Percentiles rank a stretch among this genome's conserved stretches.
Conservation (phyloP, 92 coral and sea anemone genomes). For the Scolanthus callimorphus region DNA sequence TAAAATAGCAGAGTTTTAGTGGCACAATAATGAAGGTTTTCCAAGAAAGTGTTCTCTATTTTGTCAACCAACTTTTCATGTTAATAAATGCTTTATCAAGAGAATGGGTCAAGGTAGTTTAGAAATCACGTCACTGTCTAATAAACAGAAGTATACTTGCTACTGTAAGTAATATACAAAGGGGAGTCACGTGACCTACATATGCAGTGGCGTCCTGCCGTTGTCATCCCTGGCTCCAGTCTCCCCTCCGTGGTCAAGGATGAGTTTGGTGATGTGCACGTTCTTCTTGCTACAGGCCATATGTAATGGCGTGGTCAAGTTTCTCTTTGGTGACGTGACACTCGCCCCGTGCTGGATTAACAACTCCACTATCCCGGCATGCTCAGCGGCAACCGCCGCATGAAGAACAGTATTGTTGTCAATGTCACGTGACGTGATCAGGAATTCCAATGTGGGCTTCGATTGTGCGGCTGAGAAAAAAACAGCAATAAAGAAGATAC, state of each 20-base stretch:
- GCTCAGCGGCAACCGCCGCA: conserved; percentile 36
- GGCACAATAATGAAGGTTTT: no score
- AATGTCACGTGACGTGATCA: conserved; percentile 17
- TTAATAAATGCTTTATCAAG: no score
- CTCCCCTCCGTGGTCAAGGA: conserved; percentile 38
- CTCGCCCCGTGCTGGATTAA: conserved; percentile 32
- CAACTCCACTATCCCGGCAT: conserved; percentile 29
- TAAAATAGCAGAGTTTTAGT: background rate
- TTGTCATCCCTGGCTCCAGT: conserved; percentile 33
- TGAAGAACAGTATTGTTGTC: conserved; percentile 55
- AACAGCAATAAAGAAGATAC: background rate
- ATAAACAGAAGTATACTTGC: no score
- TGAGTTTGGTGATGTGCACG: conserved; percentile 36
- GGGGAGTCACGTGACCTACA: conserved; percentile 13
- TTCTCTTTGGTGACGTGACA: conserved; percentile 24
- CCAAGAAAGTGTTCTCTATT: no score
- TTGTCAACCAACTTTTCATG: no score
- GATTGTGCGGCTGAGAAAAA: background rate
- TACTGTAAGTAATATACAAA: background rate
- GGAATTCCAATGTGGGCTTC: conserved; percentile 7
- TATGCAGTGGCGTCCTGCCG: conserved; percentile 51
- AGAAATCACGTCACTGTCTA: no score
- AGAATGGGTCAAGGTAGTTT: no score
- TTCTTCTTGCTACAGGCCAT: conserved; percentile 67
- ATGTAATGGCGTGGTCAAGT: conserved; percentile 56